These are phyloP conservation scores for Ranitomeya variabilis DNA, from an alignment of 2,113 vertebrate genomes.

Conservation along the genomic window DNA sequence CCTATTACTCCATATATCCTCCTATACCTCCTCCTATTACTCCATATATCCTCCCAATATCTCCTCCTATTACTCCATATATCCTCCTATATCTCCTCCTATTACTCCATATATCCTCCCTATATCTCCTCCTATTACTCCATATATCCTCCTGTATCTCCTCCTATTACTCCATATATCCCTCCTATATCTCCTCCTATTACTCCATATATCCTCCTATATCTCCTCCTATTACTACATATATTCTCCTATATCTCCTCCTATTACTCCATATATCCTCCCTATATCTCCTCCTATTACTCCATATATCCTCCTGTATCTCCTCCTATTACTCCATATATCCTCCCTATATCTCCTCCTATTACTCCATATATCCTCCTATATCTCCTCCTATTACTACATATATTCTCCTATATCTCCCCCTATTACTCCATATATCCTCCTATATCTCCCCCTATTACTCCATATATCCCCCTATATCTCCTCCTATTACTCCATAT, in stretches of 20 bases:
- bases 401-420: neutral
- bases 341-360: too few species aligned
- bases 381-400: too few species aligned
- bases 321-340: too few species aligned
- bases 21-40: neutral
- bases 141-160: neutral
- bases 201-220: neutral
- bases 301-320: neutral
- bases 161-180: too few species aligned
- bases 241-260: neutral
- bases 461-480: neutral
- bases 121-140: slow-evolving; percentile 6
- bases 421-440: neutral
- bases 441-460: slow-evolving; percentile 11
- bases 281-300: neutral
- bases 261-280: neutral
- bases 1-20: neutral
- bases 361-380: too few species aligned
- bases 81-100: neutral
- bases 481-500: neutral
- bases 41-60: neutral
- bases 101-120: neutral
- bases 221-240: neutral
- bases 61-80: neutral
- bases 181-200: neutral